phyloP scores from a whole-genome alignment of 2,888 invertebrate species.

The Galeruca laticollis region DNA sequence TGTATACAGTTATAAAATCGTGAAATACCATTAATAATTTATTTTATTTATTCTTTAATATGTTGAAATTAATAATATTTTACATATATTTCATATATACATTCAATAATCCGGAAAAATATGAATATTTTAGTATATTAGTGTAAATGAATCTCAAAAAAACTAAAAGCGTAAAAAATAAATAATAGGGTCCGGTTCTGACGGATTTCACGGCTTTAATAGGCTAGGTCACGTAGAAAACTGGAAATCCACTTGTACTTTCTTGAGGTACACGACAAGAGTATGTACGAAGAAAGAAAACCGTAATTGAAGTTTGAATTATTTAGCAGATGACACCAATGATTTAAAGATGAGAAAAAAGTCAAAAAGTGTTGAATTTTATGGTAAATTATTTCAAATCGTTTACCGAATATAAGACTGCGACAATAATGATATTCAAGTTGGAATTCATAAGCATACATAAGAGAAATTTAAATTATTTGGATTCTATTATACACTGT shows the following conservation, averaged over 20 bases:
- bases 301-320: slow-evolving; percentile 27
- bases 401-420: not conserved
- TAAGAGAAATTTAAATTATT: no score
- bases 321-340: slow-evolving; percentile 15
- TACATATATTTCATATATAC: no score
- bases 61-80: no score
- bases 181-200: not conserved
- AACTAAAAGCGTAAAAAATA: not conserved
- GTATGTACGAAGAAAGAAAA: slow-evolving; percentile 17
- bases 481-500: no score
- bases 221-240: slow-evolving; percentile 25
- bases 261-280: slow-evolving; percentile 14
- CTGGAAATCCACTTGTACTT: slow-evolving; percentile 25
- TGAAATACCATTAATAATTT: no score
- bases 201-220: slow-evolving; percentile 13
- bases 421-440: no score
- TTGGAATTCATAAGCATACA: no score
- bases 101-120: no score
- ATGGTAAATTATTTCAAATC: not conserved
- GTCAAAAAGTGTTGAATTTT: not conserved
- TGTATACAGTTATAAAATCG: no score
- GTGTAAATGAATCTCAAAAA: no score
- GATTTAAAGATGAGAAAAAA: not conserved
- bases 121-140: no score
- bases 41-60: no score